Evolutionary conservation across 2,113 vertebrate species (phyloP).

Genomic region (Melanostigma gelatinosum): DNA sequence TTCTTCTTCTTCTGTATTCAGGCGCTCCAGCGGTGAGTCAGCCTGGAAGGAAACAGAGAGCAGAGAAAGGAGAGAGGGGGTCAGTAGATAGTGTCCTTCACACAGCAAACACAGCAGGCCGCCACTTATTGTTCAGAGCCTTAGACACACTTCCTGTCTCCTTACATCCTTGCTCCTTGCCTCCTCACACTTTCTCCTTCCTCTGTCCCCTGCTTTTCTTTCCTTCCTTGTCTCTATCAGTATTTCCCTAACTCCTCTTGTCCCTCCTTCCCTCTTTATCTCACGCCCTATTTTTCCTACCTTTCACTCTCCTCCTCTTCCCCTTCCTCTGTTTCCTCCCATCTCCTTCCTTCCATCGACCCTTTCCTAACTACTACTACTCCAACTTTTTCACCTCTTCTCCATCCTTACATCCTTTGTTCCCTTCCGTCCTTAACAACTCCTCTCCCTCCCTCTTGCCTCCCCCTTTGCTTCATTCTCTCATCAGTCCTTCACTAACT

Average conservation of each 20-base stretch:
- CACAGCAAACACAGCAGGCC: constrained; percentile 44
- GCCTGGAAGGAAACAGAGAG: constrained; percentile 81
- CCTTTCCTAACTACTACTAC: background rate
- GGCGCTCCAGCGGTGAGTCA: constrained; percentile 73
- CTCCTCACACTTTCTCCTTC: constrained; percentile 13
- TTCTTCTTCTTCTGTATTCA: constrained; percentile 52
- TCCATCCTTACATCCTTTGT: background rate
- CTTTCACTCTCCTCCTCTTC: background rate
- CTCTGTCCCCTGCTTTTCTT: background rate
- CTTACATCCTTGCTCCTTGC: constrained; percentile 28
- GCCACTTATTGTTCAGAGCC: constrained; percentile 60
- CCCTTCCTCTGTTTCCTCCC: background rate
- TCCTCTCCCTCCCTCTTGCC: background rate
- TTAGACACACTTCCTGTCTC: constrained; percentile 66
- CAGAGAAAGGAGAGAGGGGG: constrained; percentile 67
- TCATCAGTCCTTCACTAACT: background rate
- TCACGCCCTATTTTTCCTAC: background rate
- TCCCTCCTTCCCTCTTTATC: background rate
- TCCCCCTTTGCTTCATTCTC: background rate
- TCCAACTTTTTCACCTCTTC: background rate
- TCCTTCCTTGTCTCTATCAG: background rate
- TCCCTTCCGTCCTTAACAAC: background rate
- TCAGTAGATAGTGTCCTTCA: constrained; percentile 68
- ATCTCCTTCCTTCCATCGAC: background rate
- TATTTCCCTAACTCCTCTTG: background rate